phyloP scores from a whole-genome alignment of 2,888 invertebrate species.

The Ophion obscuratus region DNA sequence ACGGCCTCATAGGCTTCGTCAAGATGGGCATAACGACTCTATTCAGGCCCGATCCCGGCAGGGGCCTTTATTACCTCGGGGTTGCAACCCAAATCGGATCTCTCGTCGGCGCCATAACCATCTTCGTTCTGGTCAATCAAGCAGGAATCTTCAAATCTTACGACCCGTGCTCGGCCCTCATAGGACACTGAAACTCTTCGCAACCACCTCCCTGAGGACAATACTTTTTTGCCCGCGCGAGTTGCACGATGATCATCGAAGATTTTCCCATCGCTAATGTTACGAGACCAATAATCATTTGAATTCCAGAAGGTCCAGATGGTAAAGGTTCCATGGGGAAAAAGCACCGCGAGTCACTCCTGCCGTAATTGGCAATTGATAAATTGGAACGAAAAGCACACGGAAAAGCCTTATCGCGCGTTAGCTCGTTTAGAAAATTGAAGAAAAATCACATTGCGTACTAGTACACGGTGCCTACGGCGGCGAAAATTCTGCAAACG shows the following conservation, averaged over 20 bases:
- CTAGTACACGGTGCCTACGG: conserved; percentile 8
- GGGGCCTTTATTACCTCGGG: conserved; percentile 91
- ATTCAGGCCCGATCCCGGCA: conserved; percentile 90
- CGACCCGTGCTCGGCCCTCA: conserved; percentile 75
- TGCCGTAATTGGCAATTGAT: too few species aligned
- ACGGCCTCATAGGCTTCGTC: conserved; percentile 90
- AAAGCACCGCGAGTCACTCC: too few species aligned
- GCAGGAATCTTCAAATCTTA: conserved; percentile 86
- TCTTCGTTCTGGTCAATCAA: conserved; percentile 89
- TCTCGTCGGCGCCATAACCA: conserved; percentile 89
- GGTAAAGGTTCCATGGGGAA: too few species aligned
- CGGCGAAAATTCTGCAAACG: not conserved
- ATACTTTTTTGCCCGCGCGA: too few species aligned
- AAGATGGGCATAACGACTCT: conserved; percentile 92
- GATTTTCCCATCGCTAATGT: too few species aligned
- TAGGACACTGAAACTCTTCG: conserved; percentile 35
- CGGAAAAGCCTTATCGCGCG: not conserved
- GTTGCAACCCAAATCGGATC: conserved; percentile 92
- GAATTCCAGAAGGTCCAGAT: too few species aligned
- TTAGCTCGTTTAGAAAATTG: not conserved
- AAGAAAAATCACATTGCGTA: not conserved
- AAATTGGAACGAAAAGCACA: not conserved
- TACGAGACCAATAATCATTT: too few species aligned
- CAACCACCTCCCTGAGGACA: not conserved
- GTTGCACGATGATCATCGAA: too few species aligned